phyloP scores from a whole-genome alignment of 2,113 vertebrate genomes.

The Catharus fuscescens region DNA sequence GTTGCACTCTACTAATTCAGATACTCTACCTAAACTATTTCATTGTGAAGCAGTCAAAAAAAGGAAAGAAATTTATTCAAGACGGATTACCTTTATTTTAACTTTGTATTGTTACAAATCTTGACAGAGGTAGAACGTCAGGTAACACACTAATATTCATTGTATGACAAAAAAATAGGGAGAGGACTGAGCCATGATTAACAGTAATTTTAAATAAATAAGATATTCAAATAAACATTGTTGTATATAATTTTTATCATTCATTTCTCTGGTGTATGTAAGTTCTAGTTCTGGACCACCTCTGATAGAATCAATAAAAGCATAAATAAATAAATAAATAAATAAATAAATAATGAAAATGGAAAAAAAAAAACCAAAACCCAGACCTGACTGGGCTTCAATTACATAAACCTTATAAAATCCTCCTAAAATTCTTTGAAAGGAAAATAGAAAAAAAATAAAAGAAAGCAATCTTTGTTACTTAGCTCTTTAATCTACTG shows the following conservation, averaged over 20 bases:
- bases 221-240: neutral
- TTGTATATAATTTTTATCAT: no score
- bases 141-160: neutral
- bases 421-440: neutral
- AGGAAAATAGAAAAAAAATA: neutral
- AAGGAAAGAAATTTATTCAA: neutral
- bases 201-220: neutral
- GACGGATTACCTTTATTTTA: neutral
- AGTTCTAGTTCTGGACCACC: neutral
- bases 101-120: neutral
- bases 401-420: neutral
- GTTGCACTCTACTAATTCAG: neutral
- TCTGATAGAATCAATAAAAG: neutral
- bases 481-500: neutral
- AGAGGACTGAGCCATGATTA: neutral
- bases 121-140: neutral
- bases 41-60: neutral
- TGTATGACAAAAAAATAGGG: neutral
- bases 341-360: neutral
- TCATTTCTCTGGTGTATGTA: neutral
- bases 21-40: neutral
- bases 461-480: neutral
- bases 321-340: neutral
- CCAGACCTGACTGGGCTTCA: neutral
- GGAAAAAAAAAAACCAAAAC: rapidly evolving